Evolutionary conservation across 2,113 vertebrate species (phyloP).

Genomic region (Hassar affinis): DNA sequence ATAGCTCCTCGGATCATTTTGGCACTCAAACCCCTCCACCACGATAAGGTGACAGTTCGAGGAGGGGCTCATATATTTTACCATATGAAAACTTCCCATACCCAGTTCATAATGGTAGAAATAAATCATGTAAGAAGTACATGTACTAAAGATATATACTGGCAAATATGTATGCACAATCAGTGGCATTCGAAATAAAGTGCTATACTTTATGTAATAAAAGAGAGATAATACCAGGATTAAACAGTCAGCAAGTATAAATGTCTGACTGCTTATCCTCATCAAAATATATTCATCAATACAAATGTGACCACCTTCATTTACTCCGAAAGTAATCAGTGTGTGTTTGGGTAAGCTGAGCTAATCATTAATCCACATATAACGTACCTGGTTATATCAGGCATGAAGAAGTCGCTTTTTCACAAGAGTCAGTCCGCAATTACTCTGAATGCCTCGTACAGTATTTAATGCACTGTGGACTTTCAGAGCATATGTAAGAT

Average conservation of each 20-base stretch:
- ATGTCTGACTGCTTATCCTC: not conserved
- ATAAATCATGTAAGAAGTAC: not conserved
- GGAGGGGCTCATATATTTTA: too few species aligned
- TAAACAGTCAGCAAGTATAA: not conserved
- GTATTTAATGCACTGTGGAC: slow-evolving; percentile 60
- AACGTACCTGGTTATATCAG: slow-evolving; percentile 60
- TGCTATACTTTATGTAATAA: not conserved
- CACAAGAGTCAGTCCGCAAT: slow-evolving; percentile 60
- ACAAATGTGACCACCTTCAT: not conserved
- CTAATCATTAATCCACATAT: slow-evolving; percentile 42
- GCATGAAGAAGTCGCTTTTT: slow-evolving; percentile 50
- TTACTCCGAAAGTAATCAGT: slow-evolving; percentile 17
- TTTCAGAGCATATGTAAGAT: slow-evolving; percentile 82
- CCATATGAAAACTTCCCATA: not conserved
- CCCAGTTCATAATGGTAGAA: not conserved
- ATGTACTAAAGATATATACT: not conserved
- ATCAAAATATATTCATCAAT: not conserved
- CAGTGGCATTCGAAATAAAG: not conserved
- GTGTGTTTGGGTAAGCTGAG: slow-evolving; percentile 34
- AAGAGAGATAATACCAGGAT: not conserved
- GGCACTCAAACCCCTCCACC: too few species aligned
- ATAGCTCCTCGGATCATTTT: too few species aligned
- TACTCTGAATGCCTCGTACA: slow-evolving; percentile 60
- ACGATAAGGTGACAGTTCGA: too few species aligned
- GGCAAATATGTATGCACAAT: not conserved